Evolutionary conservation across 2,888 invertebrate species (phyloP).

Genomic region (Chymomyza caudatula): DNA sequence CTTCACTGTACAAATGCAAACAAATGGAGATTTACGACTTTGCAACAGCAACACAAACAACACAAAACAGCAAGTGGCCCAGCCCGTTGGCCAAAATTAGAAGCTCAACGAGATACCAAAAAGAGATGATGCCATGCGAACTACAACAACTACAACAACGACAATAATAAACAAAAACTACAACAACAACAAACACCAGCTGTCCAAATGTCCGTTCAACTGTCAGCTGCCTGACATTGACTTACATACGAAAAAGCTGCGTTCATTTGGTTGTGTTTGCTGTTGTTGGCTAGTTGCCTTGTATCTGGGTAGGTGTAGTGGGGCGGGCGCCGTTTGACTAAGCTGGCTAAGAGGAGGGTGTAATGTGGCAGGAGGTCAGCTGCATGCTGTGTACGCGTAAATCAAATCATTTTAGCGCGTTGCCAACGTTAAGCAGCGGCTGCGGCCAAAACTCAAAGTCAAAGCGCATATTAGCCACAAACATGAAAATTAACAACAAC

Average conservation of each 20-base stretch:
- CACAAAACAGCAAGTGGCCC: slow-evolving; percentile 8
- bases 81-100: slow-evolving; percentile 12
- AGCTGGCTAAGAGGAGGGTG: slow-evolving; percentile 9
- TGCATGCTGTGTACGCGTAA: slow-evolving; percentile 28
- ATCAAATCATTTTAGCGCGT: slow-evolving; percentile 47
- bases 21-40: slow-evolving; percentile 34
- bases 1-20: slow-evolving; percentile 3
- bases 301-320: not conserved
- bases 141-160: not conserved
- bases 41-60: not conserved
- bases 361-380: not conserved
- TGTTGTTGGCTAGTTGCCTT: not conserved
- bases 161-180: not conserved
- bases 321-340: not conserved
- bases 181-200: not conserved
- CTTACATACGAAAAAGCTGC: slow-evolving; percentile 51
- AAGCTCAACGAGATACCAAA: not conserved
- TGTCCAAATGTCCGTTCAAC: not conserved
- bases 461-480: slow-evolving; percentile 32
- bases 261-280: not conserved
- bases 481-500: slow-evolving; percentile 41
- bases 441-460: slow-evolving; percentile 8
- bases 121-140: not conserved
- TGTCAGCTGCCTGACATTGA: slow-evolving; percentile 50
- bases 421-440: slow-evolving; percentile 29